Base-by-base conservation (phyloP, 1,140 invertebrate genomes). In the Tetraneura akinire region DNA sequence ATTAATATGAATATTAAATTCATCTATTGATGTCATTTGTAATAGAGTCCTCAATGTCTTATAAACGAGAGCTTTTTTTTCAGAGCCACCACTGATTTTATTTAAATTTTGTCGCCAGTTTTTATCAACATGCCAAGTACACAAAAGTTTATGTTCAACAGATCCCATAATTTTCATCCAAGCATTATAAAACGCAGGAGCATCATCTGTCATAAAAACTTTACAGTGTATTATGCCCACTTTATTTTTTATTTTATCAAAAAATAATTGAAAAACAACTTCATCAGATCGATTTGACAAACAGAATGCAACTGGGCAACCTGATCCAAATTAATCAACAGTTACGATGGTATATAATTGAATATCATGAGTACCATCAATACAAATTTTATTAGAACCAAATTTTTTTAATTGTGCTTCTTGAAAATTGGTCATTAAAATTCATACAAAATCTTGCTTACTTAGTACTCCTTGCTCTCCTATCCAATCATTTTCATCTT, bases 341-440 rank as follows among this genome's bases (percentile, higher is more conserved):
- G 60, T 71, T 1, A 82, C 26, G n/a, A 82, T 8, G 23, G 76
- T 81, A 26, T 57, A 45, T n/a, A 82, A 53, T 32, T 81, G 62
- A 74, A 80, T 70, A 5, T 74, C 82, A 45, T 82, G 76, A 18
- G 80, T 81, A 32, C 78, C 62, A 81, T 81, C 80, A 0, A 64
- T 47, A 80, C 49, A 81, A 37, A 82, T 80, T 78, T 81, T 76
- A 16, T 81, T 4, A 10, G 26, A 14, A 26, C 57, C 57, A 60
- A 62, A 73, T 74, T 81, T 64, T 51, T 70, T 5, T 55, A 82
- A 11, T 32, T 55, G 23, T 37, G n/a, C 23, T 51, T 68, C 21
- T 68, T 81, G 80, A 18, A 80, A 81, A 16, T 42, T 23, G 13
- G 80, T 70, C 81, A 80, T 81, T 71, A 82, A 80, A 32, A 82